Percentiles rank a stretch among this genome's conserved stretches.
Conservation (phyloP, 2,888 invertebrate species). For the Atrina japonica region DNA sequence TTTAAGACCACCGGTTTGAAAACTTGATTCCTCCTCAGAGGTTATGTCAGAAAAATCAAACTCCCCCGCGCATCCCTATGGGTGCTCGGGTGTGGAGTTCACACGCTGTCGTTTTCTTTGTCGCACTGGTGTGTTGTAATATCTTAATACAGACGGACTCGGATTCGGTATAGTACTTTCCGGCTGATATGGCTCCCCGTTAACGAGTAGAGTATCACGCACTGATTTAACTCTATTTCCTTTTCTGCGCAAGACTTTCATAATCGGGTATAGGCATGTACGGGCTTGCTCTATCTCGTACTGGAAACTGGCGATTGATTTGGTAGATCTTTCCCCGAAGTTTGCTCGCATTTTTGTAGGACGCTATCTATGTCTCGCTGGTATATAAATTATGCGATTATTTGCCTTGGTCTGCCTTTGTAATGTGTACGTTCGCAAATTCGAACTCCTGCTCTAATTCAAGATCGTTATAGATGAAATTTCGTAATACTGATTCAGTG, state of each 20-base stretch:
- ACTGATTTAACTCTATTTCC: not conserved
- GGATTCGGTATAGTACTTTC: not conserved
- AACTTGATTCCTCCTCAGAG: too few relatives aligned
- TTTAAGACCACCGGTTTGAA: too few relatives aligned
- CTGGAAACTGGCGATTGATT: constrained; percentile 1
- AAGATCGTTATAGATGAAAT: constrained; percentile 1
- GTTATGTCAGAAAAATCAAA: too few relatives aligned
- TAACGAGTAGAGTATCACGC: too few relatives aligned
- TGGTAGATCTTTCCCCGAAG: not conserved
- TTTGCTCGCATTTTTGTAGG: not conserved
- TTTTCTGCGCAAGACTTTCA: not conserved
- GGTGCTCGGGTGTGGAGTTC: not conserved
- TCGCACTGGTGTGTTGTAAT: not conserved
- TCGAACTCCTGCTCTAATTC: not conserved
- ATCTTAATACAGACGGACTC: too few relatives aligned
- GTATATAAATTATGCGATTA: not conserved
- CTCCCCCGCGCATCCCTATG: too few relatives aligned
- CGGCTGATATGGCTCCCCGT: not conserved
- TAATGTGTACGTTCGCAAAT: not conserved
- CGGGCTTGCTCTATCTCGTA: not conserved
- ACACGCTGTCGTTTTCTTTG: not conserved
- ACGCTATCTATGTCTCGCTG: not conserved
- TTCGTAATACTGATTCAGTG: not conserved
- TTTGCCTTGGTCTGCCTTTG: not conserved
- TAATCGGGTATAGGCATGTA: too few relatives aligned